phyloP scores from a whole-genome alignment of 1,140 invertebrate genomes.

The Drosophila auraria region DNA sequence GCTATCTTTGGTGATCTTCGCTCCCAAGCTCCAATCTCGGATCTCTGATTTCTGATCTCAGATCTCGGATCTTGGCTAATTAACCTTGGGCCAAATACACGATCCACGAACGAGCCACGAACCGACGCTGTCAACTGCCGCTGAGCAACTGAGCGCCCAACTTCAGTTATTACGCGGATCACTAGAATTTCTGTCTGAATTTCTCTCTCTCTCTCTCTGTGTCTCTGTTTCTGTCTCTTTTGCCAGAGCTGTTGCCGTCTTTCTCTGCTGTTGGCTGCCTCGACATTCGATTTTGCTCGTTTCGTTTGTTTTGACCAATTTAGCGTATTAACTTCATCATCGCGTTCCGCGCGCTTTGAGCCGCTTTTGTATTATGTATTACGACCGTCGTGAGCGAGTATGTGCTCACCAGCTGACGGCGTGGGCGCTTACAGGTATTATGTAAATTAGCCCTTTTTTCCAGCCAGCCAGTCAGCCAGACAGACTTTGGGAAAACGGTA shows the following conservation, averaged over 20 bases:
- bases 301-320: constrained; percentile 80
- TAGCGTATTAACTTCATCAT: constrained; percentile 76
- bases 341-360: constrained; percentile 53
- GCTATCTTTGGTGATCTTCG: constrained; percentile 28
- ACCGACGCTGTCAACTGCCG: constrained; percentile 64
- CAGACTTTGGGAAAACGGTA: constrained; percentile 11
- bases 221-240: constrained; percentile 25
- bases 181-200: constrained; percentile 66
- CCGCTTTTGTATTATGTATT: constrained; percentile 25
- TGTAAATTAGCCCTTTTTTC: constrained; percentile 37
- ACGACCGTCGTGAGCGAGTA: constrained; percentile 7
- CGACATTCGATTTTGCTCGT: constrained; percentile 34
- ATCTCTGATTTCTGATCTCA: constrained; percentile 21
- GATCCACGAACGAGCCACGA: constrained; percentile 28
- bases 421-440: constrained; percentile 55
- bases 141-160: constrained; percentile 67
- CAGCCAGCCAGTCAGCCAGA: not conserved
- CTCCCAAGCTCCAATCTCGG: constrained; percentile 24
- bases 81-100: constrained; percentile 35
- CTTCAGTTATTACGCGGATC: constrained; percentile 76
- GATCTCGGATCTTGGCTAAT: constrained; percentile 37
- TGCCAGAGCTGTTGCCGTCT: constrained; percentile 7
- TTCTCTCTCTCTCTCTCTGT: constrained; percentile 15
- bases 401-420: constrained; percentile 39
- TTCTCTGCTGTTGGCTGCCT: constrained; percentile 12